Conservation (phyloP, 2,888 invertebrate genomes). For the Iselma pallidipennis region DNA sequence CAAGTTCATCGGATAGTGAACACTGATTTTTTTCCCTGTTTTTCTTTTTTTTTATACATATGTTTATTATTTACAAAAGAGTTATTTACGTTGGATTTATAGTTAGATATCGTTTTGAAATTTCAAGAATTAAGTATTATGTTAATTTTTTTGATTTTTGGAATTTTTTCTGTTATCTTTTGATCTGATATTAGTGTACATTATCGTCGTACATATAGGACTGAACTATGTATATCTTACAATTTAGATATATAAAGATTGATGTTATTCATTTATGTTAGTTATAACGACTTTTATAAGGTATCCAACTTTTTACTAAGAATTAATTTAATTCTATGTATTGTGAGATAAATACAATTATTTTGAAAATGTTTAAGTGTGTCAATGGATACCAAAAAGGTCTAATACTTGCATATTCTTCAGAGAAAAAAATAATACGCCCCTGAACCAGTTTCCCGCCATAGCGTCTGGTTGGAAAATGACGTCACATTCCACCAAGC, state of each 20-base stretch:
- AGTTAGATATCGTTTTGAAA: not conserved
- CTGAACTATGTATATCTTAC: no score
- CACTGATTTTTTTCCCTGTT: conserved; percentile 10
- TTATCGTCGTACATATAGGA: not conserved
- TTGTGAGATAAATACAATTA: not conserved
- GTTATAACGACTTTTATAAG: not conserved
- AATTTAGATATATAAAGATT: no score
- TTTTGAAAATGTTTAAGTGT: not conserved
- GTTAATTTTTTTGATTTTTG: not conserved
- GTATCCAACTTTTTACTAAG: not conserved
- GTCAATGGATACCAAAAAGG: no score
- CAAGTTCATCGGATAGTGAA: conserved; percentile 20
- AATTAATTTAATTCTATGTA: not conserved
- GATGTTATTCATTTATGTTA: not conserved
- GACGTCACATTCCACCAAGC: no score
- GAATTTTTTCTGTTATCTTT: not conserved
- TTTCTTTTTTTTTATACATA: no score
- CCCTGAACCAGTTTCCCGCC: no score
- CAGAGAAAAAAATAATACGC: no score
- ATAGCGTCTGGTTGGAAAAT: no score
- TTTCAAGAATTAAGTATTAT: not conserved
- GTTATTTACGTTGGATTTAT: not conserved
- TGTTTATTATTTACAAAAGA: not conserved
- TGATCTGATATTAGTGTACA: conserved; percentile 1
- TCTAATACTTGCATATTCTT: no score